A percentile compares a stretch with the other conserved stretches of the same genome.
phyloP scores from a whole-genome alignment of 2,888 invertebrate species.

The Mylabris sibirica region DNA sequence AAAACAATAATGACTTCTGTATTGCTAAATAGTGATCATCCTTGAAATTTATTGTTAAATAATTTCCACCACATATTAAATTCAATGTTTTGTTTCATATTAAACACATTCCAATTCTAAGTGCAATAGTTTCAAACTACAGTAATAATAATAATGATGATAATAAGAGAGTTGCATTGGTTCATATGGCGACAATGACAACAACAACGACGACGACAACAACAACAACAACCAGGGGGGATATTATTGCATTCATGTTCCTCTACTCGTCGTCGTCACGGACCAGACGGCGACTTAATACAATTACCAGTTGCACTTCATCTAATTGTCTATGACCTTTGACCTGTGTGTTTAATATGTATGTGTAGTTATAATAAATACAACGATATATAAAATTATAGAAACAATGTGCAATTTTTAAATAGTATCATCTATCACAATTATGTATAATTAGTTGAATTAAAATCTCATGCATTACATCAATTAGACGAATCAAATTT shows the following conservation, averaged over 20 bases:
- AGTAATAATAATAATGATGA: slow-evolving; percentile 43
- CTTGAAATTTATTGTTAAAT: background rate
- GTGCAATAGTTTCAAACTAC: slow-evolving; percentile 51
- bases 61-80: background rate
- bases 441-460: no score
- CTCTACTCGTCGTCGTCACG: slow-evolving; percentile 44
- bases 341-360: slow-evolving; percentile 50
- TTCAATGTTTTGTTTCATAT: background rate
- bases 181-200: slow-evolving; percentile 36
- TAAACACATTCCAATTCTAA: background rate
- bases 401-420: background rate
- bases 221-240: slow-evolving; percentile 32
- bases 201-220: slow-evolving; percentile 26
- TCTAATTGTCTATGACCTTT: slow-evolving; percentile 57
- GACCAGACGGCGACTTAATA: slow-evolving; percentile 58
- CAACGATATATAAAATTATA: background rate
- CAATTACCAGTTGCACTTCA: slow-evolving; percentile 57
- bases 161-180: slow-evolving; percentile 43
- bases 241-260: slow-evolving; percentile 42
- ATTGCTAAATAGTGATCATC: background rate
- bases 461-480: background rate
- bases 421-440: background rate
- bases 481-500: background rate
- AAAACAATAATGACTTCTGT: background rate
- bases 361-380: background rate